Evolutionary conservation across 1,140 invertebrate species (phyloP), one percentile per base, ranked within the genome.

Genomic region (Camponotus floridanus): DNA sequence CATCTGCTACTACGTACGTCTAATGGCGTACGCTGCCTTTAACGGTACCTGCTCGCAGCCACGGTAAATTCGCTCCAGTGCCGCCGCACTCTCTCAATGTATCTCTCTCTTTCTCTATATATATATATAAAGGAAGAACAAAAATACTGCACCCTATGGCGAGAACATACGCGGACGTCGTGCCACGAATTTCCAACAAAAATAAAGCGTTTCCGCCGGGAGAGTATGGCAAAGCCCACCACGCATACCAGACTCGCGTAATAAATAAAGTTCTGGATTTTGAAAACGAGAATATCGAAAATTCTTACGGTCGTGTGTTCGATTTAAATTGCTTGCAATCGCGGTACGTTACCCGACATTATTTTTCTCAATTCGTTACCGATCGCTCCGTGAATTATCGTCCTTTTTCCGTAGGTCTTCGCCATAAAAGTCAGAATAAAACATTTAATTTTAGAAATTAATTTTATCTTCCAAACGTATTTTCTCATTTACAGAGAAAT

Each of bases 1-100:
- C 76, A 86, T 57, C 57, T 31, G 55, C 33, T 45, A 18, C 76
- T 45, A 64, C 8, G 64, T 51, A 68, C 76, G 61, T 88, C 85
- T 90, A 90, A 89, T 89, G 79, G 88, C 61, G 61, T 42, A 51
- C 48, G 48, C 48, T 83, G 74, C 73, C 88, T 87, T 89, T 87
- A 89, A 87, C 83, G 85, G 78, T 68, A 73, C 68, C 74, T 57
- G 57, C 67, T 21, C 70, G 65, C 26, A 33, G 64, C 26, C 57
- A 31, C 36, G 55, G 83, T 89, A 89, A 89, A 89, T 89, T 74
- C 78, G 61, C 71, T 83, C 88, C 87, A 88, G 76, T 51, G 26
- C 42, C 21, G 36, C 36, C 39, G 51, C n/a, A 6, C 31, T n/a
- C 26, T 21, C 73, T 45, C 78, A 84, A 88, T 76, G 84, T 83